Evolutionary conservation across 2,888 invertebrate genomes (phyloP).

Genomic region (Tiliacea citrago): DNA sequence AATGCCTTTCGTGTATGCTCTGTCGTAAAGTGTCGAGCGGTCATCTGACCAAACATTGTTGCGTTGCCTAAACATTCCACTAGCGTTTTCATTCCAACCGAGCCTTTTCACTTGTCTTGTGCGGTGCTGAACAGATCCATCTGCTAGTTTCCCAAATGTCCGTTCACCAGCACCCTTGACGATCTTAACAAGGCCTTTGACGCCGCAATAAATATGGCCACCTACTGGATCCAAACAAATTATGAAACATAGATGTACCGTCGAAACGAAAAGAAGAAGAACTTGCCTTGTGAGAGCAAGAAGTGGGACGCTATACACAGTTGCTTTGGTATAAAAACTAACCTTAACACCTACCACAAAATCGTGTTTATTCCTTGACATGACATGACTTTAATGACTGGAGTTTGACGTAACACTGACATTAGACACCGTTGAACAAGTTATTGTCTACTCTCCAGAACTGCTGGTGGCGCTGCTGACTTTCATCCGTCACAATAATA

Average conservation of each 20-base stretch:
- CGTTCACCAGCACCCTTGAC: not conserved
- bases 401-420: not conserved
- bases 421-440: not conserved
- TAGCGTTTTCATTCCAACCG: not conserved
- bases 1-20: not conserved
- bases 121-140: not conserved
- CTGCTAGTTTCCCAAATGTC: not conserved
- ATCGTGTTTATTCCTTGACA: not conserved
- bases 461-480: too few relatives aligned
- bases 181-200: not conserved
- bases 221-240: not conserved
- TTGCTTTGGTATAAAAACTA: not conserved
- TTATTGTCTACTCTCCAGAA: not conserved
- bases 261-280: not conserved
- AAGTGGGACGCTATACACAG: not conserved
- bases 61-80: not conserved
- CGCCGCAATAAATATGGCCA: not conserved
- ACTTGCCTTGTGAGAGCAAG: not conserved
- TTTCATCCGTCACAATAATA: too few relatives aligned
- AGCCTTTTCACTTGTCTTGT: not conserved
- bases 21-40: not conserved
- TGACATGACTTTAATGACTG: not conserved
- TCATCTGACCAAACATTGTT: not conserved
- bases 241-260: not conserved
- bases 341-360: not conserved